Percentiles rank a stretch among this genome's conserved stretches.
Evolutionary conservation across 2,797 vertebrate species (phyloP).

Genomic region (Lacerta agilis): DNA sequence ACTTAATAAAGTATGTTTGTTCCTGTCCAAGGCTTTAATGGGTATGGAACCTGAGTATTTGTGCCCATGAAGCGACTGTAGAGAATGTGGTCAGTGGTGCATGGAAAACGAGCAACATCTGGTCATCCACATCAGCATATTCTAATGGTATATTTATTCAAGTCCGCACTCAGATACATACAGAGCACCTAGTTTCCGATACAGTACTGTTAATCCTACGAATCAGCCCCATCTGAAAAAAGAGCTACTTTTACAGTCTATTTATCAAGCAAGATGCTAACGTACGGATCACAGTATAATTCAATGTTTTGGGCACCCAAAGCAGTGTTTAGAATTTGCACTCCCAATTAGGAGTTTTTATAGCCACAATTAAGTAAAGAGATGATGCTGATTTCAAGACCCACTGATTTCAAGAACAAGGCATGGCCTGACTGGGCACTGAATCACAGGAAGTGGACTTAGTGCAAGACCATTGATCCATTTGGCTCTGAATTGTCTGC

Average conservation of each 20-base stretch:
- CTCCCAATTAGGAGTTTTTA: too few species aligned
- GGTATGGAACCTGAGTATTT: background rate
- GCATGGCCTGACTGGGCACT: background rate
- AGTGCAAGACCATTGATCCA: too few species aligned
- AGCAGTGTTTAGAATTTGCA: background rate
- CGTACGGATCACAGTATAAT: background rate
- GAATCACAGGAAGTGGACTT: too few species aligned
- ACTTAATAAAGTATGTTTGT: background rate
- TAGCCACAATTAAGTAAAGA: background rate
- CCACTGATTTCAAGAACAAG: background rate
- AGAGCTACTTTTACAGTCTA: background rate
- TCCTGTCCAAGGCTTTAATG: background rate
- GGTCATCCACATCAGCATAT: background rate
- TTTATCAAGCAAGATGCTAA: background rate
- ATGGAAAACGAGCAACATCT: background rate
- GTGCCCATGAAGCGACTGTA: background rate
- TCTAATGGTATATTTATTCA: conserved; percentile 5
- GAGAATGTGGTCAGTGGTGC: conserved; percentile 6
- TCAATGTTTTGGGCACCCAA: background rate
- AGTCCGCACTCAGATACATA: background rate
- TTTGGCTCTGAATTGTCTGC: too few species aligned
- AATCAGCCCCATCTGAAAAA: background rate
- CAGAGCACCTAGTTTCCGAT: background rate
- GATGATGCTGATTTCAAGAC: background rate
- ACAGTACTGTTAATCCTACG: background rate